Evolutionary conservation across 2,113 vertebrate genomes (phyloP).

Genomic region (Terrapene triunguis): DNA sequence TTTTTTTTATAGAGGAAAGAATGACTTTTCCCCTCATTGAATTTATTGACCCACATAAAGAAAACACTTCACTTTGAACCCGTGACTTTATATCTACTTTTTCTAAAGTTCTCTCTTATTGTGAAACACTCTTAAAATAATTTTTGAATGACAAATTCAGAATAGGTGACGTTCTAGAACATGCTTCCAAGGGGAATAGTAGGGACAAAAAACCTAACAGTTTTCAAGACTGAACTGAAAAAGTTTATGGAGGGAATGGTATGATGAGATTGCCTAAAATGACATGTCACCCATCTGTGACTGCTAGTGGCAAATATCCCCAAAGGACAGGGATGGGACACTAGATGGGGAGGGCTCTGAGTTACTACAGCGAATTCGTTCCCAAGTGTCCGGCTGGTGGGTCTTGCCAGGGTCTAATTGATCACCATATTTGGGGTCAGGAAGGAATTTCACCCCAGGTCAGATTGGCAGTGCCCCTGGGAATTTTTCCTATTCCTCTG

Average conservation of each 20-base stretch:
- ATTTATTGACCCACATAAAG: neutral
- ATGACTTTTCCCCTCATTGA: neutral
- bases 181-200: neutral
- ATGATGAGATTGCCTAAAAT: neutral
- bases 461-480: neutral
- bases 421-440: neutral
- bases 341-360: neutral
- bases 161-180: neutral
- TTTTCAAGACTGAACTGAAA: neutral
- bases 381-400: neutral
- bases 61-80: neutral
- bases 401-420: neutral
- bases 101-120: neutral
- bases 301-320: neutral
- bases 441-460: neutral
- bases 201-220: neutral
- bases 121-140: neutral
- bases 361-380: neutral
- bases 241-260: neutral
- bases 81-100: neutral
- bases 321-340: neutral
- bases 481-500: no score
- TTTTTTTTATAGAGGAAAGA: neutral
- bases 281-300: neutral
- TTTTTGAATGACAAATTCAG: neutral